Conservation (phyloP, 2,113 vertebrate species). For the Eira barbara region DNA sequence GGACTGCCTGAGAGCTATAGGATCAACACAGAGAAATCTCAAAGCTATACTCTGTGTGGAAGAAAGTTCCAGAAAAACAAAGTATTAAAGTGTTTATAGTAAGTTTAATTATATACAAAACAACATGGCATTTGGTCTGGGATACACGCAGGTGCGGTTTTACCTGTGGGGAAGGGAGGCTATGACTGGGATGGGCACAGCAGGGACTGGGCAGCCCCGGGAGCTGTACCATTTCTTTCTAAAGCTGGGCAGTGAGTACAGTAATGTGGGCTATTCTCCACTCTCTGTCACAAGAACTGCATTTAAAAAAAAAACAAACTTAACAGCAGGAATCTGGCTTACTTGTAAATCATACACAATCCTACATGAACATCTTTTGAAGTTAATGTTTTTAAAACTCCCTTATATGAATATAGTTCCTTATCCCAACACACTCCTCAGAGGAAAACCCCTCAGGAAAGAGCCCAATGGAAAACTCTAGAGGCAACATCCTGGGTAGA, state of each 20-base stretch:
- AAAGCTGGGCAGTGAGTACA: accelerated
- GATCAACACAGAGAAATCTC: background rate
- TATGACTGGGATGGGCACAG: too few species aligned
- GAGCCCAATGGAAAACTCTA: background rate
- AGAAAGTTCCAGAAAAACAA: background rate
- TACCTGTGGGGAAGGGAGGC: background rate
- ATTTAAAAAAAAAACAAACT: background rate
- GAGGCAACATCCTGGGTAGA: background rate
- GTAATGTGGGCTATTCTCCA: background rate
- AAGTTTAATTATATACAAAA: background rate
- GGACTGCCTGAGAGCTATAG: background rate
- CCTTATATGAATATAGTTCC: background rate
- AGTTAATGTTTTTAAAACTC: background rate
- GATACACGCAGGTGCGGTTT: background rate
- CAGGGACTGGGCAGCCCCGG: accelerated
- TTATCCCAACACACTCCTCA: background rate
- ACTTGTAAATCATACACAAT: background rate
- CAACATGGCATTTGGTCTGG: background rate
- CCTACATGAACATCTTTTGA: background rate
- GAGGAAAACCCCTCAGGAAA: background rate
- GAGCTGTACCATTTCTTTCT: background rate
- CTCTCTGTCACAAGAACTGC: background rate
- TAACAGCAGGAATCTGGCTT: background rate
- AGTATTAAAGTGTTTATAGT: background rate
- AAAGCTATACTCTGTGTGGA: background rate